Evolutionary conservation across 1,140 invertebrate species (phyloP), one percentile per base, ranked within the genome.

Genomic region (Pseudoatta argentina): DNA sequence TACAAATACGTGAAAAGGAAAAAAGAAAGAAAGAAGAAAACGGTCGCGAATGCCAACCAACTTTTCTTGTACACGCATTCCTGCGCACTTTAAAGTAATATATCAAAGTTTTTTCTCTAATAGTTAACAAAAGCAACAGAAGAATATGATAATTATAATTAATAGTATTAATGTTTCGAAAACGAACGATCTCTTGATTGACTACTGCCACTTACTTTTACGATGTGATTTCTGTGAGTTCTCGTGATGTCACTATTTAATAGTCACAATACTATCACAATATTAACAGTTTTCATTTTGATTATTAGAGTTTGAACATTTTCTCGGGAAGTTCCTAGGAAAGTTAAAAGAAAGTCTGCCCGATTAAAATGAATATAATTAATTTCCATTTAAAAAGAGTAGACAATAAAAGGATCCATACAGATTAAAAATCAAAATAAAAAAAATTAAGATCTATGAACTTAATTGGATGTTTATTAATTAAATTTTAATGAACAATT

Each of bases 21-120:
- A 78, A 30, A 48, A 59, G 24, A 6, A 21, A 44, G 39, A n/a
- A 63, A 55, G 48, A 88, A 39, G 59, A 16, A 73, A 75, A 86
- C 67, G 71, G 44, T 59, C 82, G 75, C 82, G 53, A 86, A 78
- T 72, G 67, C 67, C 89, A 89, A 85, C 86, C 76, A 69, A 86
- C 77, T 85, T 90, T 90, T 79, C 89, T 87, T 75, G 81, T 86
- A 88, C 88, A 88, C 82, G 88, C 81, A 91, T 91, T 91, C 90
- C 90, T 91, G 82, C 89, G 88, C 72, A 88, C 90, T 91, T 89
- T 48, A 57, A 51, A 34, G 53, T 34, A 81, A 59, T 57, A 16
- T 55, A 24, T 34, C 51, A 10, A 78, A 24, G 48, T 30, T 57
- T 64, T 55, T 51, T 55, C 39, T 44, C 18, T 78, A 34, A 34